A percentile compares a stretch with the other conserved stretches of the same genome.
phyloP scores from a whole-genome alignment of 1,140 invertebrate genomes.

The Micrasema longulum region DNA sequence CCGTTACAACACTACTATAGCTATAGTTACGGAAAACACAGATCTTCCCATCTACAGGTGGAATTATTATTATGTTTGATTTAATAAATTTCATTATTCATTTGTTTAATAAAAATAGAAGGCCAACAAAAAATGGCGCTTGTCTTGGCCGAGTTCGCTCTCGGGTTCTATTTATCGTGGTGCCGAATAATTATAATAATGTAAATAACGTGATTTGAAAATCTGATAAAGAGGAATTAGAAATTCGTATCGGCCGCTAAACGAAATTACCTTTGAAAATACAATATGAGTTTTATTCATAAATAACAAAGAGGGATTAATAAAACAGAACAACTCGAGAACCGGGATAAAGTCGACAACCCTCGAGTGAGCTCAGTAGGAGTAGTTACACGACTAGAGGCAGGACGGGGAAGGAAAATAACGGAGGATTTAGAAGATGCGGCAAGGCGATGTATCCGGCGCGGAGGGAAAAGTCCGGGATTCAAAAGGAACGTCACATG shows the following conservation, averaged over 20 bases:
- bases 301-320: constrained; percentile 47
- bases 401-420: constrained; percentile 24
- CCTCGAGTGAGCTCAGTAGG: constrained; percentile 27
- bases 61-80: no score
- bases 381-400: not conserved
- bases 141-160: no score
- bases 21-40: no score
- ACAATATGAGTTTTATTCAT: constrained; percentile 19
- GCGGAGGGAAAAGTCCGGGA: constrained; percentile 46
- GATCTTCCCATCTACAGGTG: no score
- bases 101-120: no score
- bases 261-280: constrained; percentile 5
- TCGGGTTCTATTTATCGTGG: no score
- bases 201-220: not conserved
- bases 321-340: constrained; percentile 39
- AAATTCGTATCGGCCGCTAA: not conserved
- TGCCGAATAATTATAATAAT: no score
- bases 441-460: constrained; percentile 28
- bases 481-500: constrained; percentile 52
- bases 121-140: no score
- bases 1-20: no score
- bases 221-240: constrained; percentile 3
- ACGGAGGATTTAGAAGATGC: constrained; percentile 22
- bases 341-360: constrained; percentile 45
- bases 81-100: no score